Base-by-base conservation (phyloP, 2,888 invertebrate genomes). In the Drosophila neutralis region DNA sequence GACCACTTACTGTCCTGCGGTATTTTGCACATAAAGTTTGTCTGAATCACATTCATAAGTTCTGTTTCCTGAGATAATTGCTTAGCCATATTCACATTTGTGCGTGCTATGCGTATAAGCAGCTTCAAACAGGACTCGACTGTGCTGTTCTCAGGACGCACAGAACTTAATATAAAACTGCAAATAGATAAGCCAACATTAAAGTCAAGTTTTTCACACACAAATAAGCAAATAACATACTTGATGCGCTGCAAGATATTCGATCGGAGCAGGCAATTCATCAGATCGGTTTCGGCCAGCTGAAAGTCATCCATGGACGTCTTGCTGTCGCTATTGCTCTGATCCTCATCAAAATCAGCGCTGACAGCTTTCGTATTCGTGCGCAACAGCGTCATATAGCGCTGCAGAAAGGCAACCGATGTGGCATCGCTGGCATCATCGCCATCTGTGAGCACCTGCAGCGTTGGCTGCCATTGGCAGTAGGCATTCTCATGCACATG, bases 301-400 rank as follows among this genome's bases (percentile, higher is more conserved):
- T 98, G 97, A 89, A 96, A 96, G 93, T 98, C 98, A 90, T 97
- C 97, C 78, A 97, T 94, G 69, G 96, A 96, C 62, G 93, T 94
- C 62, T 95, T 94, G 77, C 95, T 94, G 13, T 70, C 45, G 45
- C 8, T 4, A 15, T 45, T 27, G 4, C 4, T 4, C 67, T 93
- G 92, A 38, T 83, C 80, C 29, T 92, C 92, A 18, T 92, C 77
- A 4, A 93, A 72, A 68, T 91, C 91, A 1, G 91, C 84, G 10
- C 69, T 82, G n/a, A 92, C 82, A 6, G 93, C 78, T 2, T 92
- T 87, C 0, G 85, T 72, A 5, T 81, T 73, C 0, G 77, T 67
- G 33, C 80, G 82, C 40, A 93, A 58, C 24, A 92, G 94, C 51
- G 94, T 93, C 66, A 94, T 94, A 40, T 94, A 94, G n/a, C 94